Evolutionary conservation across 2,113 vertebrate genomes (phyloP).

Genomic region (Lepidiolamprologus cunningtoni): DNA sequence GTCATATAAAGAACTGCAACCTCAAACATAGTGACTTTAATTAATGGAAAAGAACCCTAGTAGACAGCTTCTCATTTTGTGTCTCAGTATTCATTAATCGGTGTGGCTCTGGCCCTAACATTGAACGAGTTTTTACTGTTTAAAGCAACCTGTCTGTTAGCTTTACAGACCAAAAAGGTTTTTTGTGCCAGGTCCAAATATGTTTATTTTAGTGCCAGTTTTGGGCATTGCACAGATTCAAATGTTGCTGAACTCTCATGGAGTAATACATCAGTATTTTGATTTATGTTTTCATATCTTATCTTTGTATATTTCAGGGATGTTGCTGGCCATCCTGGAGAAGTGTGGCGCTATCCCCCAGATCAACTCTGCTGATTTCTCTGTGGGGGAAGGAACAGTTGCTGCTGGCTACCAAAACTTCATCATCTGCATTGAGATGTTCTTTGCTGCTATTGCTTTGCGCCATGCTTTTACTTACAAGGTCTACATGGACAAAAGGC

Average conservation of each 20-base stretch:
- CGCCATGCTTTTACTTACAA: constrained; percentile 90
- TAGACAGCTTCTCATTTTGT: not conserved
- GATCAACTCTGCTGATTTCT: constrained; percentile 80
- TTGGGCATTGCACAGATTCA: not conserved
- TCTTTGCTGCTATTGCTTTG: constrained; percentile 89
- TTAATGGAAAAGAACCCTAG: not conserved
- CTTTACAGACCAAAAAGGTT: not conserved
- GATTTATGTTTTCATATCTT: not conserved
- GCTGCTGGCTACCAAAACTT: constrained; percentile 95
- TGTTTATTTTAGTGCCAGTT: not conserved
- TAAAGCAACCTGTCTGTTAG: not conserved
- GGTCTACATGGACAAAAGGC: constrained; percentile 86
- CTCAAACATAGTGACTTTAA: not conserved
- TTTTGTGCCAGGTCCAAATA: not conserved
- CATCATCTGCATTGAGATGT: constrained; percentile 96
- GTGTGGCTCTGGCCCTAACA: not conserved
- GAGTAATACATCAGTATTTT: not conserved
- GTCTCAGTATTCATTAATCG: not conserved
- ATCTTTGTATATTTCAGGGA: constrained; percentile 60
- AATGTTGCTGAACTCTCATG: not conserved
- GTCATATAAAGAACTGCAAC: not conserved
- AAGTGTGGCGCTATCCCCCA: constrained; percentile 92
- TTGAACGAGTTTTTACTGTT: not conserved
- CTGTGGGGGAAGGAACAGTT: constrained; percentile 88
- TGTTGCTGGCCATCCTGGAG: constrained; percentile 93